Evolutionary conservation across 2,113 vertebrate genomes (phyloP), one percentile per base, ranked within the genome.

Genomic region (Ceuthmochares aereus): DNA sequence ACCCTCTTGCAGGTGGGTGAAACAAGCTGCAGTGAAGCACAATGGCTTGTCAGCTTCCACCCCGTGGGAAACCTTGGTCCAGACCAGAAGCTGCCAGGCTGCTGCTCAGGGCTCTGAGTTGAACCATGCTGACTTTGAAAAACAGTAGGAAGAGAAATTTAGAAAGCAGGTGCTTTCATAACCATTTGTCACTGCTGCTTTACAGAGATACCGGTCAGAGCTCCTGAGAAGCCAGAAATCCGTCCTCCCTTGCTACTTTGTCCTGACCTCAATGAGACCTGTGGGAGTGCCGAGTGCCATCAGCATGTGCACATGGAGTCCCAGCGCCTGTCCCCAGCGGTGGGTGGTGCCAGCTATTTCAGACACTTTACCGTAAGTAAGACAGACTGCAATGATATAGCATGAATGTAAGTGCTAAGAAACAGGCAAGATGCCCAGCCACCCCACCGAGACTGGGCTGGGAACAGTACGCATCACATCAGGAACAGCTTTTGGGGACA

Each of bases 271-370:
- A 17, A 62, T 3, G 76, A 27, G 45, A 29, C 7, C 32, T 3
- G 5, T 0, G 0, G 52, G 36, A 60, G 27, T 26, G 56, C 69
- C 0, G 1, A 19, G 7, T 3, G 59, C 32, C 74, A 26, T 2
- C 1, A 0, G 78, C 1, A 0, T 45, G 79, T 6, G 4, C 75
- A 10, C 86, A 25, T 3, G 0, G 49, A 22, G 86, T 14, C 20
- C 66, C 63, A 36, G 86, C 4, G 4, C 79, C 70, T 55, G 69
- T 87, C 81, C 73, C 73, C 34, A 15, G 49, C 2, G 0, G 51
- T 17, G 70, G 64, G n/a, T 25, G 64, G 55, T 75, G 72, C 42
- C 66, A 6, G 45, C 84, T 63, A 15, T 32, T 18, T 21, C 75
- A 73, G 70, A 7, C 11, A 0, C 85, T 21, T 88, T 29, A 20